Conservation (phyloP, 2,888 invertebrate species). For the Epirrita christyi region DNA sequence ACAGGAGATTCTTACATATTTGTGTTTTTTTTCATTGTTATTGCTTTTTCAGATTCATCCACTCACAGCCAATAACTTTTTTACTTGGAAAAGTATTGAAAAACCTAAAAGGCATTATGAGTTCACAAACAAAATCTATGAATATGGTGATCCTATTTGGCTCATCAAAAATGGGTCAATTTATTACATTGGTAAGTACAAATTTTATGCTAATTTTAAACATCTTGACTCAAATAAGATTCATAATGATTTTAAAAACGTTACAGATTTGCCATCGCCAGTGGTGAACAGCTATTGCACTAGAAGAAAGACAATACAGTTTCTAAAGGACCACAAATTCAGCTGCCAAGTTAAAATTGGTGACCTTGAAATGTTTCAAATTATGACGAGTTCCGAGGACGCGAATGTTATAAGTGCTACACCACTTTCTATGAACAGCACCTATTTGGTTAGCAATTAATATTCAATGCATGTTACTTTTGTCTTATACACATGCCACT, state of each 20-base stretch:
- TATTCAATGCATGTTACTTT: background rate
- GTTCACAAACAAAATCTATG: constrained; percentile 58
- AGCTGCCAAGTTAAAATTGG: constrained; percentile 64
- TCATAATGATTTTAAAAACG: constrained; percentile 10
- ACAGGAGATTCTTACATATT: too few species aligned
- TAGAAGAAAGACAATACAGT: constrained; percentile 58
- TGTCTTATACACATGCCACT: too few species aligned
- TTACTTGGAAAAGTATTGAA: constrained; percentile 55
- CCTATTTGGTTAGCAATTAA: constrained; percentile 55
- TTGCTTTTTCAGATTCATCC: constrained; percentile 48
- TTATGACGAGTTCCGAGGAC: constrained; percentile 55
- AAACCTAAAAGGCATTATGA: constrained; percentile 39
- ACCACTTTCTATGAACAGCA: constrained; percentile 53
- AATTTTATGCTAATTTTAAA: background rate
- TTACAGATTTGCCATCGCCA: constrained; percentile 63
- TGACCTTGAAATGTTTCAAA: constrained; percentile 70
- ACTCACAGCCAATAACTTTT: constrained; percentile 39
- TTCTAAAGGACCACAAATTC: constrained; percentile 60
- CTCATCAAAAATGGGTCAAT: constrained; percentile 59
- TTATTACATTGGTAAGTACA: constrained; percentile 57
- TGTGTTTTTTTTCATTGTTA: too few species aligned
- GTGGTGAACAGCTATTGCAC: constrained; percentile 65
- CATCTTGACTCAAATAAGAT: background rate
- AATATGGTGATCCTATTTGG: constrained; percentile 64
- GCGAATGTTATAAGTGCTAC: constrained; percentile 62